Base-by-base conservation (phyloP, 2,888 invertebrate genomes). In the Nezara viridula region DNA sequence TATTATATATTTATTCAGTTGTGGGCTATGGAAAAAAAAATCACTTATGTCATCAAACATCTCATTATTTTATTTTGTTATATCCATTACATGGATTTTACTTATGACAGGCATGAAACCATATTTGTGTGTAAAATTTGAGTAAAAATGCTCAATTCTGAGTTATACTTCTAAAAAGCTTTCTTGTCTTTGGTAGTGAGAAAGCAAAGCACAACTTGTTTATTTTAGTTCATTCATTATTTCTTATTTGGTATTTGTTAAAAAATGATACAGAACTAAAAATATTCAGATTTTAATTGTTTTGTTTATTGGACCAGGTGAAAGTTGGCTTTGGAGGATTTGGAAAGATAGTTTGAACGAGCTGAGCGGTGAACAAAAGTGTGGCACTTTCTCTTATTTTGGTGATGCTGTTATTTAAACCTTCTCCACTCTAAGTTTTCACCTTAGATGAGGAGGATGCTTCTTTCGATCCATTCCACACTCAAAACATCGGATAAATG, bases 401-500 rank as follows among this genome's bases (percentile, higher is more conserved):
- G 92, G 97, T 99, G 77, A 97, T 99, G 97, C 93, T 99, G 92
- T 95, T 98, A 92, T 99, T 98, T 94, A 98, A 98, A 92, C 99
- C 99, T 7, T 99, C 99, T 47, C 99, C 99, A 14, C 95, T 99
- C 27, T 99, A 99, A 93, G 98, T 99, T 93, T 94, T 99, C n/a
- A n/a, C n/a, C n/a, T n/a, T n/a, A 92, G 99, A 99, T 93, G 99
- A 99, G 94, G 98, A 99, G 88, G 99, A 99, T 93, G 99, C 99
- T 0, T 99, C 99, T 16, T 94, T 99, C 47, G 99, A 99, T 94
- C 95, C 99, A 91, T 98, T 98, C 12, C 99, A 99, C 93, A 99
- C 99, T 21, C 99, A 99, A 94, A 99, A 99, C 93, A 99, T 99
- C 92, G 99, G 99, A 7, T 95, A 95, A 91, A 99, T 99, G 98